Base-by-base conservation (phyloP, 1,140 invertebrate genomes). In the Phortica variegata region DNA sequence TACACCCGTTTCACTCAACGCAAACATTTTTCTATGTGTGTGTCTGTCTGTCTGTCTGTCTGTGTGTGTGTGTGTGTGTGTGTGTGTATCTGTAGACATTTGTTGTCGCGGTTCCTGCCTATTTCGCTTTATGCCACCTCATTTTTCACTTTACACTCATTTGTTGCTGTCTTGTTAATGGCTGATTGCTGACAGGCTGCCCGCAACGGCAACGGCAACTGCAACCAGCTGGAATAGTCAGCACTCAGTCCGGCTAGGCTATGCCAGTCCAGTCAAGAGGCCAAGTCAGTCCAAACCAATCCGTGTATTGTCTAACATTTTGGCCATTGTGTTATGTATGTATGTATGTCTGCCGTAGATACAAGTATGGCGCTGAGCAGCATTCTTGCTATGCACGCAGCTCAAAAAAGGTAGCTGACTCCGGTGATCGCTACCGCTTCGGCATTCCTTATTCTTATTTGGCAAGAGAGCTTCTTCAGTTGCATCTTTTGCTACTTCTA, bases 361-460 rank as follows among this genome's bases (percentile, higher is more conserved):
- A n/a, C n/a, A n/a, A n/a, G n/a, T 26, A 26, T 26, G 23, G 23
- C 23, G 10, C 23, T 26, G 13, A 52, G 37, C 60, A 51, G 51
- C 63, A 66, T 66, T 66, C 62, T 56, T 58, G 56, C 18, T 44
- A 34, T 13, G 8, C 9, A 6, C n/a, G 26, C 53, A 58, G 36
- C 45, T 56, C n/a, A n/a, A n/a, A n/a, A n/a, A n/a, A n/a, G n/a
- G n/a, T n/a, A n/a, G n/a, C n/a, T n/a, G n/a, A n/a, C n/a, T n/a
- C n/a, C n/a, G n/a, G 49, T 37, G 33, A 33, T 39, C 23, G 43
- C 49, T 61, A 23, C 21, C 21, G 8, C 12, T 5, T 34, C 4
- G 10, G 12, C 33, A 34, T 10, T 34, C 4, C 3, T 34, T 6
- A 15, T 5, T 34, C 33, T n/a, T 15, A 7, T 34, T 4, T 34